Base-by-base conservation (phyloP, 1,140 invertebrate genomes). In the Lasioglossum baleicum region DNA sequence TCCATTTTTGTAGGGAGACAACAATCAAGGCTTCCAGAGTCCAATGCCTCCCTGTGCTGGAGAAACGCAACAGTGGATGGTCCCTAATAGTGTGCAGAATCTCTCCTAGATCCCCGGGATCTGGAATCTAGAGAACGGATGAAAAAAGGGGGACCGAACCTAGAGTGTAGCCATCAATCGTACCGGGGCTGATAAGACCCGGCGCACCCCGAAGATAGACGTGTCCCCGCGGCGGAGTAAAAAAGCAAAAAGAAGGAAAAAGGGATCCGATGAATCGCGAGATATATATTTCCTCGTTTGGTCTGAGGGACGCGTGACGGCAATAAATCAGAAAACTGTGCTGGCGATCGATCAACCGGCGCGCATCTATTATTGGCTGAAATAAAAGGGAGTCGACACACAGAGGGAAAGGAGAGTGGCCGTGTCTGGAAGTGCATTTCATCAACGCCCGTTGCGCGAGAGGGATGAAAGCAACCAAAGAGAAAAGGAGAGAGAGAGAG, bases 351-450 rank as follows among this genome's bases (percentile, higher is more conserved):
- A 90, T 90, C 86, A 83, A 75, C 71, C 65, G 60, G 65, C 71
- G 79, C 85, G 88, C 79, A 81, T 86, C 83, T 84, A 88, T 89
- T 89, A 90, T 88, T 89, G 87, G 87, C 77, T 78, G 80, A 88
- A 88, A 86, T 88, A 88, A 89, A 88, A 87, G 84, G 76, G 85
- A 90, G 84, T 87, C 84, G 84, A 84, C 79, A 80, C 58, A 26
- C 76, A 74, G 71, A 77, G 66, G 64, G 81, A 83, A 83, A 74
- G 61, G 73, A 80, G 81, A 85, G 81, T 66, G 67, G 64, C 64
- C 71, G 82, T 74, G 85, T 84, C 84, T 85, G 87, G 79, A 82
- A 87, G 83, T 91, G 88, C 87, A 90, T 90, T 90, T 91, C 87
- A 90, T 90, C 87, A 89, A 87, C 87, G 86, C 78, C 61, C 71